A percentile compares a stretch with the other conserved stretches of the same genome.
phyloP scores from a whole-genome alignment of 2,113 vertebrate species.

The Zeus faber region DNA sequence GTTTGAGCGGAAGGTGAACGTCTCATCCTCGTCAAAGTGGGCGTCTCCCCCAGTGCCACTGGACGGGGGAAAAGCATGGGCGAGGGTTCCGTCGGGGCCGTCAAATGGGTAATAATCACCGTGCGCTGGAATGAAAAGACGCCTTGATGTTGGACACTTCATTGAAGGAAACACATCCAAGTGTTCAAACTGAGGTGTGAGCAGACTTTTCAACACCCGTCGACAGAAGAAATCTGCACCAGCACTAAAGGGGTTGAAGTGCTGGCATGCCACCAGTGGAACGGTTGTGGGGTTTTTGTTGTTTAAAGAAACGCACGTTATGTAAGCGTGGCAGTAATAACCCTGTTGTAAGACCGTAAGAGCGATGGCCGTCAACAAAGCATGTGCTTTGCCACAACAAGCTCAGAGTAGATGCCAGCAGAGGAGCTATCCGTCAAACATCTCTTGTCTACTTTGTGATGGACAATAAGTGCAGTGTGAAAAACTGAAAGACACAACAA shows the following conservation, averaged over 20 bases:
- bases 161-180: background rate
- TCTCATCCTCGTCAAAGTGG: constrained; percentile 90
- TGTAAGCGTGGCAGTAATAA: background rate
- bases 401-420: background rate
- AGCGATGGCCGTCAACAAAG: constrained; percentile 4
- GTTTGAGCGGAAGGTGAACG: constrained; percentile 57
- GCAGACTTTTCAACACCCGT: background rate
- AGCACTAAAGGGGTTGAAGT: background rate
- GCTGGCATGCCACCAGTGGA: background rate
- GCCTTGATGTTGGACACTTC: constrained; percentile 6
- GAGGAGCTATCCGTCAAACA: no score
- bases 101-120: constrained; percentile 81
- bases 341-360: background rate
- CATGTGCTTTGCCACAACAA: background rate
- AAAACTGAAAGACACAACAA: constrained; percentile 8
- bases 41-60: constrained; percentile 79
- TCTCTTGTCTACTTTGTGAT: constrained; percentile 16
- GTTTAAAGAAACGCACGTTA: background rate
- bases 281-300: constrained; percentile 7
- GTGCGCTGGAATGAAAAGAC: constrained; percentile 70
- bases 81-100: constrained; percentile 70
- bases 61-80: constrained; percentile 83
- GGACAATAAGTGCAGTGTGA: background rate
- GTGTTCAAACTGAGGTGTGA: background rate
- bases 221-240: constrained; percentile 51